Conservation (phyloP, 2,113 vertebrate genomes). For the Seriola rivoliana region DNA sequence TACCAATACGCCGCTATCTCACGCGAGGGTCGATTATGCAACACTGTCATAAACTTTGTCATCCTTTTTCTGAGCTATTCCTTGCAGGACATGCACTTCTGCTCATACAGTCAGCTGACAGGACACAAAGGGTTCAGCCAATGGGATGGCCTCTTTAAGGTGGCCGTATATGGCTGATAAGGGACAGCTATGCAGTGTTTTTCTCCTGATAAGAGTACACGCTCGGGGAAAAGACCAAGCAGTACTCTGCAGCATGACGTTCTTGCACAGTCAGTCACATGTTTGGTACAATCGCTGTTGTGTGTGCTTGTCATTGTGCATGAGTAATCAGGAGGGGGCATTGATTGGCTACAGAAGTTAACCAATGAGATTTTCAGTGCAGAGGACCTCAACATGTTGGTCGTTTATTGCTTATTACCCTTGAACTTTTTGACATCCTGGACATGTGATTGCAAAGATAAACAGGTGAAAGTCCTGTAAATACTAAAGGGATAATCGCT, state of each 20-base stretch:
- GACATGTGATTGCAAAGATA: background rate
- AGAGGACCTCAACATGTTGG: conserved; percentile 24
- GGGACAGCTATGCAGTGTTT: conserved; percentile 61
- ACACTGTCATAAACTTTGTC: conserved; percentile 54
- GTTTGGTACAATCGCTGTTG: conserved; percentile 35
- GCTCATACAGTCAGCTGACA: conserved; percentile 55
- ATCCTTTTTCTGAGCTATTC: conserved; percentile 21
- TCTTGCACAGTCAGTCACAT: conserved; percentile 55
- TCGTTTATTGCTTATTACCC: conserved; percentile 17
- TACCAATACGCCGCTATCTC: conserved; percentile 38
- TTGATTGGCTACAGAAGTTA: conserved; percentile 13
- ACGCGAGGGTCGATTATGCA: conserved; percentile 35
- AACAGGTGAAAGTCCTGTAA: conserved; percentile 21
- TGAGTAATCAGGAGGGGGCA: conserved; percentile 22
- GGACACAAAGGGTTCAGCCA: conserved; percentile 58
- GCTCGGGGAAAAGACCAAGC: conserved; percentile 26
- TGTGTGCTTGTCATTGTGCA: conserved; percentile 55
- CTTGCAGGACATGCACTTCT: conserved; percentile 24
- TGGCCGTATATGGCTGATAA: conserved; percentile 76
- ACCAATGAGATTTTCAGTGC: conserved; percentile 20
- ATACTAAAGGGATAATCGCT: conserved; percentile 6
- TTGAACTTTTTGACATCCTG: conserved; percentile 10
- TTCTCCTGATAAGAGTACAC: conserved; percentile 77
- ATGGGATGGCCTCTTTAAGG: conserved; percentile 58
- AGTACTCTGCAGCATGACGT: conserved; percentile 3